Conservation (phyloP, 2,113 vertebrate genomes). For the Hyperopisus bebe region DNA sequence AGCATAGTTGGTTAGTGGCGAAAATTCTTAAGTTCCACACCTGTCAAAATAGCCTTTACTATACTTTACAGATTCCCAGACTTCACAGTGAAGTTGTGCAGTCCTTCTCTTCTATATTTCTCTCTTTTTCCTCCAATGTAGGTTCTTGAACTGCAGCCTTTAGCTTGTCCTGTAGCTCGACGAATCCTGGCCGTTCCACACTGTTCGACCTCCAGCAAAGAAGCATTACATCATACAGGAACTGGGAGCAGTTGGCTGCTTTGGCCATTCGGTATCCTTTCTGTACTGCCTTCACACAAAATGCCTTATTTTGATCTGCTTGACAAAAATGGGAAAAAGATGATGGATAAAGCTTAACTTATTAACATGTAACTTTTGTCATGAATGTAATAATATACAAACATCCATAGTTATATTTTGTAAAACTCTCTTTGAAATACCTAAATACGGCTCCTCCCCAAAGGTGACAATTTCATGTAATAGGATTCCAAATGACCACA, state of each 20-base stretch:
- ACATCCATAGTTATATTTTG: background rate
- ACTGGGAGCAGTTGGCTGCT: constrained; percentile 29
- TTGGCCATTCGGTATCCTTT: constrained; percentile 28
- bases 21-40: background rate
- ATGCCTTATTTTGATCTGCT: constrained; percentile 29
- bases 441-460: constrained; percentile 43
- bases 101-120: background rate
- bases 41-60: background rate
- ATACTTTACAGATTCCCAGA: background rate
- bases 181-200: constrained; percentile 33
- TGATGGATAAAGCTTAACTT: background rate
- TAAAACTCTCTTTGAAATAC: constrained; percentile 25
- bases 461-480: constrained; percentile 46
- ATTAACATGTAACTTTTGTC: background rate
- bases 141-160: constrained; percentile 25
- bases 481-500: constrained; percentile 50
- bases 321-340: constrained; percentile 3
- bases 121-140: constrained; percentile 1
- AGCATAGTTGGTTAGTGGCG: background rate
- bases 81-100: background rate
- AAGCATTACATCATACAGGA: constrained; percentile 40
- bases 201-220: constrained; percentile 40
- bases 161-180: constrained; percentile 27
- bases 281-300: constrained; percentile 28
- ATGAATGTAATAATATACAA: background rate